Evolutionary conservation across 2,888 invertebrate species (phyloP).

Genomic region (Gonocerus acuteangulatus): DNA sequence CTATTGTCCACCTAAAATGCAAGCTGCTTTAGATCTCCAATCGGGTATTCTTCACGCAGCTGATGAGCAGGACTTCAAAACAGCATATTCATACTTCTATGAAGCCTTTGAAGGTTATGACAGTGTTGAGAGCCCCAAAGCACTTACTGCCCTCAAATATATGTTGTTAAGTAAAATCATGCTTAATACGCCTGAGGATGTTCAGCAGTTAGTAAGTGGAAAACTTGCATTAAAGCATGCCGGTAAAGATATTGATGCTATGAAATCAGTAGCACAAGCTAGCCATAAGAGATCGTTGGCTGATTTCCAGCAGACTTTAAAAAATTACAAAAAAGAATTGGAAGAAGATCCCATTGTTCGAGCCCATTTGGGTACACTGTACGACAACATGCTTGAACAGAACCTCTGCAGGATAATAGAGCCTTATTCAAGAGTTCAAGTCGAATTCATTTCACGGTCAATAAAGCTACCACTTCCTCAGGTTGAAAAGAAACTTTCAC

Average conservation of each 20-base stretch:
- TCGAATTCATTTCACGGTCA: slow-evolving; percentile 77
- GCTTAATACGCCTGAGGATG: slow-evolving; percentile 94
- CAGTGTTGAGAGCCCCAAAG: slow-evolving; percentile 84
- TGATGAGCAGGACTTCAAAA: slow-evolving; percentile 99
- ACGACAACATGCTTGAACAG: slow-evolving; percentile 98
- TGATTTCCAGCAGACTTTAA: slow-evolving; percentile 86
- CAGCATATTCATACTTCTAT: slow-evolving; percentile 98
- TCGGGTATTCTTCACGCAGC: slow-evolving; percentile 98
- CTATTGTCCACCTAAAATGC: slow-evolving; percentile 97
- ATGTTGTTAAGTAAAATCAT: slow-evolving; percentile 99
- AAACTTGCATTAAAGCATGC: slow-evolving; percentile 95
- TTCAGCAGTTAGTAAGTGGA: slow-evolving; percentile 87
- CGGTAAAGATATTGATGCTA: slow-evolving; percentile 92
- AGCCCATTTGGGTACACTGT: slow-evolving; percentile 91
- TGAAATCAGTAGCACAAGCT: slow-evolving; percentile 93
- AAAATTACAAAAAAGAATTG: slow-evolving; percentile 77
- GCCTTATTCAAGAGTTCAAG: slow-evolving; percentile 94
- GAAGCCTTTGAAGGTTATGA: slow-evolving; percentile 99
- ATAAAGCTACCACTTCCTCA: slow-evolving; percentile 82
- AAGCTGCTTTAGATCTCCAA: slow-evolving; percentile 92
- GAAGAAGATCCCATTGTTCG: slow-evolving; percentile 95
- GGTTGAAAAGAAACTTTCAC: slow-evolving; percentile 97
- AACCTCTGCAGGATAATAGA: slow-evolving; percentile 97
- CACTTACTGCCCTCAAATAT: slow-evolving; percentile 93
- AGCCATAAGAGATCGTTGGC: slow-evolving; percentile 94